These are phyloP conservation scores for Galagoides demidoff DNA, from an alignment of 2,797 vertebrate genomes.

Conservation along the genomic window DNA sequence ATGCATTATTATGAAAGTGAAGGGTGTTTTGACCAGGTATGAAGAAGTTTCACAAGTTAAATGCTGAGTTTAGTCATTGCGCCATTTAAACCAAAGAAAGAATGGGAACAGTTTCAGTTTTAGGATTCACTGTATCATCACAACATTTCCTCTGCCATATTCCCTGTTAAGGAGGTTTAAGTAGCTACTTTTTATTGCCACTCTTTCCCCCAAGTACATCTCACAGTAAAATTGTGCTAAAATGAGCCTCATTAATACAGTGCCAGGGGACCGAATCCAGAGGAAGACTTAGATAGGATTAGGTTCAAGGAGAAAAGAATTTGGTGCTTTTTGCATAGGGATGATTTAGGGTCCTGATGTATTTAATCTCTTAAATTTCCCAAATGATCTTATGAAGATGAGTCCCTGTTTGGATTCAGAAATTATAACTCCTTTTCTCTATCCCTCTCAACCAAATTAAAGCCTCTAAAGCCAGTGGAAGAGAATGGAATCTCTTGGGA, in stretches of 20 bases:
- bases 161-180: not conserved
- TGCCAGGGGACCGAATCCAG: not conserved
- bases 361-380: conserved; percentile 44
- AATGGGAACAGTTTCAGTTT: not conserved
- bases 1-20: not conserved
- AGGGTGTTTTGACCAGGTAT: not conserved
- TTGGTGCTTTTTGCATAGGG: not conserved
- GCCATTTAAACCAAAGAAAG: not conserved
- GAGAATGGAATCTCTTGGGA: conserved; percentile 24
- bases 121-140: not conserved
- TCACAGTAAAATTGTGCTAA: not conserved
- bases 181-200: not conserved
- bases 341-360: not conserved
- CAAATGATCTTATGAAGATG: not conserved
- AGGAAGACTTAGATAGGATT: not conserved
- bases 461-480: not conserved
- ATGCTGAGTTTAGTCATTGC: not conserved
- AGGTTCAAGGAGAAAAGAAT: conserved; percentile 5
- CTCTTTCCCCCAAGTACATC: not conserved
- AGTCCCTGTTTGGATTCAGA: not conserved
- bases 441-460: not conserved
- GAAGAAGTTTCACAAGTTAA: not conserved
- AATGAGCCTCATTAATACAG: not conserved
- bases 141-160: not conserved
- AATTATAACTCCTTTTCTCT: not conserved